Base-by-base conservation (phyloP, 1,140 invertebrate genomes). In the Pseudomyrmex cubaensis region DNA sequence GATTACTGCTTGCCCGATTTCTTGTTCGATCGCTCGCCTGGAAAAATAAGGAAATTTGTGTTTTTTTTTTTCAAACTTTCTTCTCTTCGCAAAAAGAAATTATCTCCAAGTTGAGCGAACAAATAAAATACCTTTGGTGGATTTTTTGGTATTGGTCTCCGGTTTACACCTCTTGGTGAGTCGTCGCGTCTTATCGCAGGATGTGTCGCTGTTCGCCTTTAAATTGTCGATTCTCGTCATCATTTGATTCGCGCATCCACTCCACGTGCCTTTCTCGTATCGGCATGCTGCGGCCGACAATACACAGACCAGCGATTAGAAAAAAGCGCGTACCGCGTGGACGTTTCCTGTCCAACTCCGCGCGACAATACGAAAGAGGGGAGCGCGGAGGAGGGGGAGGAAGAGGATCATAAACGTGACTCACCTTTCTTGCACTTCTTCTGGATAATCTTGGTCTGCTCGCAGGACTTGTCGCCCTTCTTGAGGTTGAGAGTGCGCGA, bases 381-480 rank as follows among this genome's bases (percentile, higher is more conserved):
- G 22, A 22, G 1, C 22, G 22, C 0, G 22, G 22, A 2, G 22
- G n/a, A n/a, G n/a, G n/a, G n/a, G n/a, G n/a, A n/a, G n/a, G n/a
- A n/a, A n/a, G n/a, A n/a, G n/a, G n/a, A n/a, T n/a, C n/a, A 10
- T 46, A 17, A 17, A 25, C 13, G 4, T 17, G 15, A 46, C 76
- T 77, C 95, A 97, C 97, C 97, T 96, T 97, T 98, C 95, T 98
- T 98, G 95, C 98, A 98, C 90, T 98, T 98, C 94, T 98, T 98
- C 92, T 97, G 96, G 86, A 98, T 97, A n/a, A 96, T 97, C 94
- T 98, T 98, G 48, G 96, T 97, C 80, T 95, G 95, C 90, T 98
- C 97, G 93, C 98, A 98, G 66, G 95, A 95, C 46, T 96, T 95
- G 91, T 97, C 97, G 44, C 97, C 97, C 92, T 97, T 97, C 93